Conservation (phyloP, 2,113 vertebrate genomes). For the Colius striatus region DNA sequence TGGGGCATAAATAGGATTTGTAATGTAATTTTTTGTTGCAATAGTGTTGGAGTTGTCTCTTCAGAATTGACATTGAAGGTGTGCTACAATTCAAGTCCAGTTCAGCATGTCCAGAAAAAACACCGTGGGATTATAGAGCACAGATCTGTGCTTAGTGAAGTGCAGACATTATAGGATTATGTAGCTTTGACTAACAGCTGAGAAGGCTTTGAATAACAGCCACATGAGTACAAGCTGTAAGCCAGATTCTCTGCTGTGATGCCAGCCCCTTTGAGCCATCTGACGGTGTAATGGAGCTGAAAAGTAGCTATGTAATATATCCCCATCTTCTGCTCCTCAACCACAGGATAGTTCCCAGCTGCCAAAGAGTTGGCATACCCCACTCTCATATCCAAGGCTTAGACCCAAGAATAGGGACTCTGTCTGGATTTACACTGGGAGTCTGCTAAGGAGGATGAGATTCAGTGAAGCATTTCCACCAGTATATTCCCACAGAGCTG, state of each 20-base stretch:
- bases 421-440: background rate
- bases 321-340: slow-evolving; percentile 5
- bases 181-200: slow-evolving; percentile 8
- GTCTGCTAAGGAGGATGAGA: background rate
- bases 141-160: background rate
- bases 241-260: slow-evolving; percentile 32
- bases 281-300: slow-evolving; percentile 55
- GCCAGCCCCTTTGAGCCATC: slow-evolving; percentile 35
- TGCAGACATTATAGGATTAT: background rate
- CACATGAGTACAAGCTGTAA: background rate
- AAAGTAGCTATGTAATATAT: slow-evolving; percentile 10
- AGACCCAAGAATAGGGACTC: background rate
- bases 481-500: background rate
- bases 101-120: background rate
- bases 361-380: background rate
- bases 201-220: slow-evolving; percentile 36
- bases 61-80: background rate
- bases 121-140: background rate
- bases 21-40: background rate
- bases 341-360: background rate
- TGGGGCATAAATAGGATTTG: background rate
- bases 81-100: background rate
- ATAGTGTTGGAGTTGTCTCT: background rate
- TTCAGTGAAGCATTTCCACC: background rate
- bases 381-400: accelerated